phyloP scores from a whole-genome alignment of 2,888 invertebrate genomes.

The Fissipunctia ypsillon region DNA sequence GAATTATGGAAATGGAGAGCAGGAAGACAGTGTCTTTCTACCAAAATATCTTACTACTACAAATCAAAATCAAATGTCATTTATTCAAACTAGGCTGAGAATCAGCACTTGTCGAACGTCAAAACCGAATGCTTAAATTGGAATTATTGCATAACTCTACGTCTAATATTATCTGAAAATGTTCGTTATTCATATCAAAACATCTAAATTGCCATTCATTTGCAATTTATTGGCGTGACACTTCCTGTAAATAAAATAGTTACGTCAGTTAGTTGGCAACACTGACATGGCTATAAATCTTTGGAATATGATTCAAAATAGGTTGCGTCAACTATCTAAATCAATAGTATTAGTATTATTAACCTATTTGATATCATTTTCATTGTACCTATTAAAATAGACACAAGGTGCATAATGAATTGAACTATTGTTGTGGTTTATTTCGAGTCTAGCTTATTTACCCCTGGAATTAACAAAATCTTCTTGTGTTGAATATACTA shows the following conservation, averaged over 20 bases:
- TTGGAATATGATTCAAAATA: slow-evolving; percentile 47
- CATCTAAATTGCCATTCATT: slow-evolving; percentile 50
- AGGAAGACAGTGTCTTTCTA: not conserved
- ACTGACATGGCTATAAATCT: slow-evolving; percentile 46
- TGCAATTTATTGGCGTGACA: slow-evolving; percentile 48
- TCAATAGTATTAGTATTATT: not conserved
- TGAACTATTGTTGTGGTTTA: not conserved
- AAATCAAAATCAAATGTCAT: no score
- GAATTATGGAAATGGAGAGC: not conserved
- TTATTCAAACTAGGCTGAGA: no score
- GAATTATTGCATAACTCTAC: not conserved
- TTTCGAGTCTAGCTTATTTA: not conserved
- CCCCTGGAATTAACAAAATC: not conserved
- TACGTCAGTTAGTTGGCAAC: slow-evolving; percentile 56
- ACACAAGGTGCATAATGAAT: not conserved
- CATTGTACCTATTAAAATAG: not conserved
- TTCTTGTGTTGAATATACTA: not conserved
- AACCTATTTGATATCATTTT: not conserved
- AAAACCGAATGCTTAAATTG: not conserved
- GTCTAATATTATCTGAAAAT: slow-evolving; percentile 28
- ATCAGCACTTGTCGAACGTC: no score
- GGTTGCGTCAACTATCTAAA: slow-evolving; percentile 24
- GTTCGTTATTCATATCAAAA: slow-evolving; percentile 32
- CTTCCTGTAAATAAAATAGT: slow-evolving; percentile 64
- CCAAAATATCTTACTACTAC: slow-evolving; percentile 3